Base-by-base conservation (phyloP, 1,140 invertebrate species). In the Heliothis subflexa region DNA sequence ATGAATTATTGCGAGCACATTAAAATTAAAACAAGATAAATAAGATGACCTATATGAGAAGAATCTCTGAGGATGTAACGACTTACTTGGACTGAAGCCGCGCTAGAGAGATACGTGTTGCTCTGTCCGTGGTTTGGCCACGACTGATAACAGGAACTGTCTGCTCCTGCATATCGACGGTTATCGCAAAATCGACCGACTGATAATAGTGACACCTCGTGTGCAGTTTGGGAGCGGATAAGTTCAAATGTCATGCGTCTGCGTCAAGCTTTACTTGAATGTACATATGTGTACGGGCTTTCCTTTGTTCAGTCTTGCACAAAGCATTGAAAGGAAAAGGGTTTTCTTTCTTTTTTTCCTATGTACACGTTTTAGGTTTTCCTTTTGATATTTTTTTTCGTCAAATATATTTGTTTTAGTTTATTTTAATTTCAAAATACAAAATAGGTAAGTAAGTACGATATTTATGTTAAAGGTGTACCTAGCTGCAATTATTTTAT, bases 1-100 rank as follows among this genome's bases (percentile, higher is more conserved):
- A 54, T 7, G 9, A 57, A 9, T 57, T 57, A 57, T 25, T 3
- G 18, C 54, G 18, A n/a, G 25, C 0, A 21, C 7, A 21, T 25
- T 33, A 57, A 13, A 25, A 57, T 25, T 55, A 18, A 55, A 9
- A 18, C 4, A 5, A 18, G 10, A 55, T 7, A 25, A 25, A 21
- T 11, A 21, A 25, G 25, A 21, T 25, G 25, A 52, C 50, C 7
- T 33, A 52, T 12, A 55, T 18, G 3, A 11, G 54, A 25, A 12
- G 10, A 57, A 57, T 21, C 9, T 57, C 2, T 18, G 61, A 64
- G 25, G 12, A 28, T 33, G 1, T 5, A 33, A n/a, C 45, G 61
- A 18, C 61, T 64, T 64, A 64, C 61, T 64, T 64, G 61, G 10
- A n/a, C n/a, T 64, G n/a, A 45, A 40, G 61, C 61, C 16, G 13